phyloP scores from a whole-genome alignment of 1,140 invertebrate genomes.

The Elymnias hypermnestra region DNA sequence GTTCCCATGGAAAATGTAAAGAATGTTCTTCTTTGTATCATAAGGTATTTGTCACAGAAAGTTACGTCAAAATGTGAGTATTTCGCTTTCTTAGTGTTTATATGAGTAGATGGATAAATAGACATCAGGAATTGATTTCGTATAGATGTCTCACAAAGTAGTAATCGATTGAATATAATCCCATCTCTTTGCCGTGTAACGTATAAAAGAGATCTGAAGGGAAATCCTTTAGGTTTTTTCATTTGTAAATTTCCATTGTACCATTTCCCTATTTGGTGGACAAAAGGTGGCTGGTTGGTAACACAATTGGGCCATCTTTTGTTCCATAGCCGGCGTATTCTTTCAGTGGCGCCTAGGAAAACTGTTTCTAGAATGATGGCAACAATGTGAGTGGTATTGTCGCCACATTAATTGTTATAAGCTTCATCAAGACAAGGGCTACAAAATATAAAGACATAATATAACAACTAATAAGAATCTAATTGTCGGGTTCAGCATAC shows the following conservation, averaged over 20 bases:
- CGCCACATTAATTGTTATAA: conserved; percentile 51
- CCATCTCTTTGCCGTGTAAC: conserved; percentile 9
- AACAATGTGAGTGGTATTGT: conserved; percentile 51
- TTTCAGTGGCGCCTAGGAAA: conserved; percentile 56
- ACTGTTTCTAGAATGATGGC: conserved; percentile 58
- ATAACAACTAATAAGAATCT: no score
- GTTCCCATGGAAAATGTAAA: no score
- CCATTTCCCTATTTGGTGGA: conserved; percentile 50
- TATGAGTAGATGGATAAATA: no score
- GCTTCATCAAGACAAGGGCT: conserved; percentile 46
- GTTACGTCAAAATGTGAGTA: no score
- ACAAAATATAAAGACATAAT: no score
- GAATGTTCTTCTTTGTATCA: no score
- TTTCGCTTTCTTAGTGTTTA: no score
- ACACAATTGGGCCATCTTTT: conserved; percentile 62
- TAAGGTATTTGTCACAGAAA: no score
- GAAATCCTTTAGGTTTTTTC: conserved; percentile 26
- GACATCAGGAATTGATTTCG: no score
- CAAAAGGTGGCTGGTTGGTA: conserved; percentile 56
- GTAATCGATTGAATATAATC: neutral
- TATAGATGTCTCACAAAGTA: no score
- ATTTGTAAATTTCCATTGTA: conserved; percentile 40
- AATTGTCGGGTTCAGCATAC: no score
- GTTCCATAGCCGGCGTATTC: conserved; percentile 46
- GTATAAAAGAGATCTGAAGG: conserved; percentile 22